Percentiles rank a stretch among this genome's conserved stretches.
Evolutionary conservation across 1,140 invertebrate species (phyloP).

Genomic region (Saccostrea echinata): DNA sequence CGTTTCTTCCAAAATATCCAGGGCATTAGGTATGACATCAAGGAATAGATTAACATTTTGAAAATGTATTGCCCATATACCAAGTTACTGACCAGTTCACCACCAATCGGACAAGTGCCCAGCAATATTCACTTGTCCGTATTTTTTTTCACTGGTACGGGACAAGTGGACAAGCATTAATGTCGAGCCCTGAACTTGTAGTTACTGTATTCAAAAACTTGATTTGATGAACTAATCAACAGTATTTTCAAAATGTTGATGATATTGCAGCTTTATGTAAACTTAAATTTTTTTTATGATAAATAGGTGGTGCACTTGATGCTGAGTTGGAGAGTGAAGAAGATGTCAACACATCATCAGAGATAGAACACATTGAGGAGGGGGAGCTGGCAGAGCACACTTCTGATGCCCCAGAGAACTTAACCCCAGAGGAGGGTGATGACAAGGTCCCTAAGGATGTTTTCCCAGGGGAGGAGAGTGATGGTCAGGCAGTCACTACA

Average conservation of each 20-base stretch:
- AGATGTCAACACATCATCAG: background rate
- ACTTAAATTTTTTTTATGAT: background rate
- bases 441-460: background rate
- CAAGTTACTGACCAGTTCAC: no score
- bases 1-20: background rate
- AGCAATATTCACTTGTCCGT: no score
- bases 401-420: background rate
- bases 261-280: no score
- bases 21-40: background rate
- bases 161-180: no score
- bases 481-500: background rate
- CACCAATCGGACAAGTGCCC: no score
- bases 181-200: no score
- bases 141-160: no score
- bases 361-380: slow-evolving; percentile 8
- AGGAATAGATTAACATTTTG: no score
- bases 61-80: no score
- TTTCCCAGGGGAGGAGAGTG: background rate
- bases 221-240: no score
- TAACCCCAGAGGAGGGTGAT: background rate
- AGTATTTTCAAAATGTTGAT: no score
- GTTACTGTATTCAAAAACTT: no score
- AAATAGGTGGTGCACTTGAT: slow-evolving; percentile 7
- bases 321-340: background rate
- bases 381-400: background rate